Base-by-base conservation (phyloP, 2,888 invertebrate genomes). In the Synergus umbraculus region DNA sequence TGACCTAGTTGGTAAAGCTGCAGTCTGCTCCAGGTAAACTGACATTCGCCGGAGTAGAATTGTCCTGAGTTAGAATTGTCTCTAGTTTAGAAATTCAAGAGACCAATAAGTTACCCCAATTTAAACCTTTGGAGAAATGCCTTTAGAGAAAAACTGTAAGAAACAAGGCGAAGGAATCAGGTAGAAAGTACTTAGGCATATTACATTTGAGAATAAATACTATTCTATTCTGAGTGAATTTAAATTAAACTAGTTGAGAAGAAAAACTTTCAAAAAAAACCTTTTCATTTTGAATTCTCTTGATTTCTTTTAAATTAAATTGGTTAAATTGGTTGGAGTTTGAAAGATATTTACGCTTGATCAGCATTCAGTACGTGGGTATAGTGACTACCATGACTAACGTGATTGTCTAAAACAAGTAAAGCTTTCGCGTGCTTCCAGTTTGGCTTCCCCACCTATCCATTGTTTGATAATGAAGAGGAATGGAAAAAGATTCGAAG, bases 401-500 rank as follows among this genome's bases (percentile, higher is more conserved):
- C 4, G 29, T 29, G 29, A 29, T 29, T 29, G 29, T 29, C 29
- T 29, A 29, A 29, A 29, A 54, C n/a, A n/a, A 54, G 54, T 9
- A 54, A 9, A 54, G n/a, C n/a, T 54, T 54, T 18, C 0, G 54
- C 54, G 8, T n/a, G 54, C 54, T 54, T 54, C n/a, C n/a, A 54
- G 49, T 49, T 37, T 76, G 76, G 78, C 76, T 83, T 43, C n/a
- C 66, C 73, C 60, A 77, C 67, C 66, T 82, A 79, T 83, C 76
- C 80, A 81, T 83, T 82, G 83, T 82, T 84, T 81, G 79, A 83
- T 82, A 84, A 85, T 82, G 29, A 29, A 29, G 3, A 29, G 3
- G 84, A 83, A 85, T 83, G 81, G 80, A 67, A 78, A 58, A 79
- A 49, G 54, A 79, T 80, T 82, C 63, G 79, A 77, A 77, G 77